Evolutionary conservation across 2,888 invertebrate species (phyloP).

Genomic region (Didymodactylos carnosus): DNA sequence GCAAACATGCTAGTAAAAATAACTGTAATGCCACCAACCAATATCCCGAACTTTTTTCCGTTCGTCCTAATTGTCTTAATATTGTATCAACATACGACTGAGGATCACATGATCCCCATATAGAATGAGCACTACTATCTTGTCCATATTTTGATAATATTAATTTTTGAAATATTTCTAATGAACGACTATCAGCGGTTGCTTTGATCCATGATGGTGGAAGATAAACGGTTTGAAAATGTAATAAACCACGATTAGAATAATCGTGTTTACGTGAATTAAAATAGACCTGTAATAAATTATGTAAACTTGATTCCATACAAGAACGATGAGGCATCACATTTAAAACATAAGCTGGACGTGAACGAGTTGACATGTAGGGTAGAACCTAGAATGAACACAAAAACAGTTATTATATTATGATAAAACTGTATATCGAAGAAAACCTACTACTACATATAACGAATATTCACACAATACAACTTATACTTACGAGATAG

Average conservation of each 20-base stretch:
- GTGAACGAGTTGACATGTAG: not conserved
- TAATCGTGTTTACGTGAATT: not conserved
- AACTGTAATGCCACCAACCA: not conserved
- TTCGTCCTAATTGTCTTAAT: not conserved
- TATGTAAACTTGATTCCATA: not conserved
- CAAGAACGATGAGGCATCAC: not conserved
- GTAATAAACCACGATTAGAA: not conserved
- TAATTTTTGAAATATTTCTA: not conserved
- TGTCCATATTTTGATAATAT: not conserved
- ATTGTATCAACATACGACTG: not conserved
- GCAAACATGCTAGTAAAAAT: not conserved
- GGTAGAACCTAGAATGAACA: not conserved
- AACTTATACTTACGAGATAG: not conserved
- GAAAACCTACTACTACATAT: too few relatives aligned
- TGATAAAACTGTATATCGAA: not conserved
- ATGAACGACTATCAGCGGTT: not conserved
- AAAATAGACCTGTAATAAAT: not conserved
- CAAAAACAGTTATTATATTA: not conserved
- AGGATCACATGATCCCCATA: not conserved
- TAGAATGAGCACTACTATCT: not conserved
- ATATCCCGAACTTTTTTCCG: not conserved
- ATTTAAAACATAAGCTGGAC: not conserved
- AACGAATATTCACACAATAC: too few relatives aligned
- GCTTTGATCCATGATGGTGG: not conserved
- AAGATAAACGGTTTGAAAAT: not conserved